Base-by-base conservation (phyloP, 2,888 invertebrate genomes). In the Cryptocheilus praepositus region DNA sequence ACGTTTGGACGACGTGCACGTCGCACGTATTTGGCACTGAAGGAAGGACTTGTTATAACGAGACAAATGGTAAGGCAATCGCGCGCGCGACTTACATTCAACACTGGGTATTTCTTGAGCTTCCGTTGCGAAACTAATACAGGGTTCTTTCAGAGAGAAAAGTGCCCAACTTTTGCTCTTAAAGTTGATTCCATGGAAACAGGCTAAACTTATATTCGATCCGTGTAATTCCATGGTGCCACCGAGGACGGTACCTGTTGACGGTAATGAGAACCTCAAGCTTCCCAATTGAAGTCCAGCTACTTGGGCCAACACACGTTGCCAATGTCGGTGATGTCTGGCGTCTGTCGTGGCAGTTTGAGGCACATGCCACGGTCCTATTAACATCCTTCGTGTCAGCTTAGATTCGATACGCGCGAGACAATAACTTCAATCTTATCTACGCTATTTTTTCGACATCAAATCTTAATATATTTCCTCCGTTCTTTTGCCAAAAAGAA, bases 131-230 rank as follows among this genome's bases (percentile, higher is more conserved):
- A 98, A 98, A 83, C 95, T 95, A 76, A 98, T 96, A 84, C 94
- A 95, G 0, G 98, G 98, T 83, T 98, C 96, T 86, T 95, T 95
- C 74, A 98, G 91, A 80, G 96, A 97, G 89, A 98, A 98, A 73
- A 98, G 89, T 5, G 98, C 98, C 98, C 98, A 98, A 0, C 96
- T 96, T 89, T 98, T 98, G 64, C 97, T 91, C 81, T 97, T 96
- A 89, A 98, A 97, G 89, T 98, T 98, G 86, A 97, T 96, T 44
- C 98, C 98, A 89, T 98, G 98, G 91, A 98, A 98, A 89, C 98
- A 98, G 3, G 98, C 98, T 74, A 98, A 90, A 5, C 98, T 97
- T 66, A 98, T 95, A 89, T 98, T 96, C 71, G 94, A 94, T 46
- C 95, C 95, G 89, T 95, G 94, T 76, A 97, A 89, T 89, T 98